A percentile compares a stretch with the other conserved stretches of the same genome.
These are phyloP conservation scores for Palythoa caribaeorum DNA, from an alignment of 92 coral and sea anemone genomes.

Conservation along the genomic window DNA sequence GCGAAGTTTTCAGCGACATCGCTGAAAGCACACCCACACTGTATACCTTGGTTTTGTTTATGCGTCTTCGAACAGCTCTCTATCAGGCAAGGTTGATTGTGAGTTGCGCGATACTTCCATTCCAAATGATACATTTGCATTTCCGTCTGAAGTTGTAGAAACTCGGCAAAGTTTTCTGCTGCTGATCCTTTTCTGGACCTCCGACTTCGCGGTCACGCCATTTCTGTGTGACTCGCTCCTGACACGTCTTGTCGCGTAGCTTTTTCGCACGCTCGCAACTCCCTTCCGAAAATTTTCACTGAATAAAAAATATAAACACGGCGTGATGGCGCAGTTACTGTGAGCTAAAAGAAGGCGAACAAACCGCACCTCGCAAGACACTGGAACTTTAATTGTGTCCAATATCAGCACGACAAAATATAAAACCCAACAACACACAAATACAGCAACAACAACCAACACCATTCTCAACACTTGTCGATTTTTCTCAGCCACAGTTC, in stretches of 20 bases:
- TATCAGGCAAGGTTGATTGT: neutral
- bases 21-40: neutral
- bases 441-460: constrained; percentile 60
- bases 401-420: constrained; percentile 55
- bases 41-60: neutral
- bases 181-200: neutral
- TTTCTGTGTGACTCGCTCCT: neutral
- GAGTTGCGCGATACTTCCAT: neutral
- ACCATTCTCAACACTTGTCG: constrained; percentile 63
- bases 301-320: constrained; percentile 62
- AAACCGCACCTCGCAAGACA: constrained; percentile 37
- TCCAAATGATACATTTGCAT: neutral
- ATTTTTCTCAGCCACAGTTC: neutral
- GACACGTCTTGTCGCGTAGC: neutral
- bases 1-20: neutral
- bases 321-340: constrained; percentile 65
- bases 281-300: constrained; percentile 72
- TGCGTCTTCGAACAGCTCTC: neutral
- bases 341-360: constrained; percentile 48
- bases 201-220: neutral
- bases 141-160: neutral
- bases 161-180: neutral
- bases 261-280: constrained; percentile 24
- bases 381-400: constrained; percentile 25
- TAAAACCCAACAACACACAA: constrained; percentile 66